phyloP scores from a whole-genome alignment of 2,888 invertebrate species.

The Gastrophysa polygoni region DNA sequence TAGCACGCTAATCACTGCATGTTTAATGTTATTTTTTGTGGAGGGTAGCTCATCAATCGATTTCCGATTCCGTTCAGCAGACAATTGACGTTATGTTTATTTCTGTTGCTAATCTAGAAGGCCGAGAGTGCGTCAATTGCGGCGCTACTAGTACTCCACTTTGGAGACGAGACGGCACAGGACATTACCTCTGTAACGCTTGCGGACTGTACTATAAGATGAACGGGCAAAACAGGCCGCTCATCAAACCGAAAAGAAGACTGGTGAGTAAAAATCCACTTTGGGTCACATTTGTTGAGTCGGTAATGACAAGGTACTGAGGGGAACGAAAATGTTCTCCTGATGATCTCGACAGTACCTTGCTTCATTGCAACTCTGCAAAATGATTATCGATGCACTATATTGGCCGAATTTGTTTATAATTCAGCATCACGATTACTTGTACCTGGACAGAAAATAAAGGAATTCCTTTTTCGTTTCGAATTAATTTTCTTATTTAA shows the following conservation, averaged over 20 bases:
- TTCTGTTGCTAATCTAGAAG: conserved; percentile 69
- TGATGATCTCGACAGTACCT: no score
- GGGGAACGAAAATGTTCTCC: no score
- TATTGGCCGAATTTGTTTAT: no score
- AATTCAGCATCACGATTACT: no score
- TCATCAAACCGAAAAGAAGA: conserved; percentile 99
- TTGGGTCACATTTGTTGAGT: no score
- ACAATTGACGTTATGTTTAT: conserved; percentile 24
- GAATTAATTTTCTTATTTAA: no score
- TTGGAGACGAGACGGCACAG: conserved; percentile 97
- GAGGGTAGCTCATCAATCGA: conserved; percentile 10
- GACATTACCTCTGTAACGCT: conserved; percentile 98
- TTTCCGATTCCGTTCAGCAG: neutral
- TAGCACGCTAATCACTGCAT: conserved; percentile 38
- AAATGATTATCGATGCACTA: no score
- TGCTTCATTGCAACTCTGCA: no score
- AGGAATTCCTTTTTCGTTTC: no score
- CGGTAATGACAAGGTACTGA: no score
- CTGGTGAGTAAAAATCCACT: conserved; percentile 88
- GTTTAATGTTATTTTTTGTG: conserved; percentile 29
- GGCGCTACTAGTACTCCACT: conserved; percentile 98
- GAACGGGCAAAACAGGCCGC: conserved; percentile 98
- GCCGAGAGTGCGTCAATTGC: conserved; percentile 98
- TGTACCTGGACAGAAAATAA: no score
- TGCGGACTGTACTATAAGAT: conserved; percentile 99